Percentiles rank a stretch among this genome's conserved stretches.
These are phyloP conservation scores for Penaeus chinensis DNA, from an alignment of 1,140 invertebrate species.

Conservation along the genomic window DNA sequence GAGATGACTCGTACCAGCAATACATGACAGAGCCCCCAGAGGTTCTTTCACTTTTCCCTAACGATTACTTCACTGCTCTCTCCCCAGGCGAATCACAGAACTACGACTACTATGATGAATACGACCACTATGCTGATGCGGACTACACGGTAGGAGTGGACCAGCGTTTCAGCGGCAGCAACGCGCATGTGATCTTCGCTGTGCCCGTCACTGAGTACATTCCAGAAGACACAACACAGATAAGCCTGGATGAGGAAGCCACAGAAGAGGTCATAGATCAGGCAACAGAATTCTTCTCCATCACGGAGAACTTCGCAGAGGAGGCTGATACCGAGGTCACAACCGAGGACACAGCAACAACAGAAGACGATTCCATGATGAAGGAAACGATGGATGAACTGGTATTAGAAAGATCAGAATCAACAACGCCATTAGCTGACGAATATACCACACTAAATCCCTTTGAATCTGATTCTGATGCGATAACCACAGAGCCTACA, in stretches of 20 bases:
- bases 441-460: constrained; percentile 6
- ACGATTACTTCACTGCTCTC: constrained; percentile 51
- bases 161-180: constrained; percentile 43
- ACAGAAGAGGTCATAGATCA: not conserved
- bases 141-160: constrained; percentile 5
- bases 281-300: not conserved
- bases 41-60: constrained; percentile 29
- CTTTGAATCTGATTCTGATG: not conserved
- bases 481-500: not conserved
- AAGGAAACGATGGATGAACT: not conserved
- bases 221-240: constrained; percentile 6
- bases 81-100: constrained; percentile 51
- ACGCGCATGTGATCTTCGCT: constrained; percentile 43
- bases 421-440: not conserved
- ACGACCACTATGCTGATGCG: constrained; percentile 40
- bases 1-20: not conserved
- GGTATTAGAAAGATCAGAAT: too few species aligned
- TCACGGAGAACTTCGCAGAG: not conserved
- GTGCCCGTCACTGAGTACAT: constrained; percentile 43
- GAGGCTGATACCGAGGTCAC: not conserved
- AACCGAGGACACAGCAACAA: not conserved
- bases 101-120: constrained; percentile 52
- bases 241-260: not conserved
- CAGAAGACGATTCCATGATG: not conserved
- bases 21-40: constrained; percentile 31